phyloP scores from a whole-genome alignment of 2,888 invertebrate genomes.

The Cataglyphis cursor region DNA sequence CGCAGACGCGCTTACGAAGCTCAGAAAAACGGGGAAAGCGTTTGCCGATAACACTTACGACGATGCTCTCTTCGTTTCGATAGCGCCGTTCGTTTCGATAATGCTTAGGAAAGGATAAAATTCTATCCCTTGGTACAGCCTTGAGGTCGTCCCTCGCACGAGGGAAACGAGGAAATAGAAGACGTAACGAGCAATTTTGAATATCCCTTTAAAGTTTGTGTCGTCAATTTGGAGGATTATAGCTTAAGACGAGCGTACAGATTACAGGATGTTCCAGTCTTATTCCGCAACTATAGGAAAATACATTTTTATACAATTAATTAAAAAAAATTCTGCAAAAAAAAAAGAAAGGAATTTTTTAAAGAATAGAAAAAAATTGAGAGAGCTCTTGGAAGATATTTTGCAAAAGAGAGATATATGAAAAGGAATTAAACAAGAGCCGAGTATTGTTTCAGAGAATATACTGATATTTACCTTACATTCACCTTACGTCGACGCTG shows the following conservation, averaged over 20 bases:
- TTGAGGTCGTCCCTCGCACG: slow-evolving; percentile 24
- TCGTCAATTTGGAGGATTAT: slow-evolving; percentile 48
- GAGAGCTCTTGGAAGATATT: background rate
- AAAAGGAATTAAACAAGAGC: background rate
- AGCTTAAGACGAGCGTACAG: background rate
- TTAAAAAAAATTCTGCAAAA: background rate
- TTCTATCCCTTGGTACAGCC: slow-evolving; percentile 40
- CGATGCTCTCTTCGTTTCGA: slow-evolving; percentile 40
- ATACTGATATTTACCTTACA: slow-evolving; percentile 28
- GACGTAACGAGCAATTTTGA: slow-evolving; percentile 41
- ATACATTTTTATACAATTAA: background rate
- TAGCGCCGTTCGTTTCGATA: slow-evolving; percentile 51
- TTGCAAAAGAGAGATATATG: background rate
- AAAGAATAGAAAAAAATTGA: background rate
- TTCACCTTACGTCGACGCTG: slow-evolving; percentile 13
- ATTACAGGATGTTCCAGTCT: background rate
- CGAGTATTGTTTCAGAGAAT: background rate
- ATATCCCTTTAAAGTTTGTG: slow-evolving; percentile 34
- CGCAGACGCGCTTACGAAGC: slow-evolving; percentile 10
- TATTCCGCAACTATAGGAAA: background rate
- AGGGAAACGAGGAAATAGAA: slow-evolving; percentile 22
- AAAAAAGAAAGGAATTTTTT: background rate
- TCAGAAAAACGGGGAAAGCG: slow-evolving; percentile 26
- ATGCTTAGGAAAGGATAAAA: slow-evolving; percentile 41
- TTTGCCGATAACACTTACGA: slow-evolving; percentile 54